Conservation (phyloP, 2,888 invertebrate species). For the Schizaphis graminum region DNA sequence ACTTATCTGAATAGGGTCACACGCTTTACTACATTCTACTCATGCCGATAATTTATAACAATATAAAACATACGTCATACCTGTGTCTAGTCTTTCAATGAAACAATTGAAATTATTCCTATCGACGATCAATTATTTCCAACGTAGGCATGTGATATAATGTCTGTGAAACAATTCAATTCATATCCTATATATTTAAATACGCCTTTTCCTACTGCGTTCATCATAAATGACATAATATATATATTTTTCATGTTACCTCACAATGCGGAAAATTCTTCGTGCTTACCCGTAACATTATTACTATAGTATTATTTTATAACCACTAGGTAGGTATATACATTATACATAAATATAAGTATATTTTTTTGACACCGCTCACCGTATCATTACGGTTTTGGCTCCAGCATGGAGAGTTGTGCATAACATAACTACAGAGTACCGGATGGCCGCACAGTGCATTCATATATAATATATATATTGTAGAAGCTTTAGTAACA, state of each 20-base stretch:
- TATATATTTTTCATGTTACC: constrained; percentile 42
- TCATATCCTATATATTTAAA: constrained; percentile 5
- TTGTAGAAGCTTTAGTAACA: neutral
- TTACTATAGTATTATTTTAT: constrained; percentile 44
- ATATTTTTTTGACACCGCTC: constrained; percentile 23
- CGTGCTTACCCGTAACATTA: constrained; percentile 17
- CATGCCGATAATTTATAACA: neutral
- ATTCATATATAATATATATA: neutral
- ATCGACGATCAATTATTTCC: neutral
- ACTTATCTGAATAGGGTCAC: neutral
- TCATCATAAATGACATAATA: constrained; percentile 51
- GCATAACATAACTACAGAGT: constrained; percentile 4
- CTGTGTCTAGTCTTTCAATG: neutral
- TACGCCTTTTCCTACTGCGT: constrained; percentile 1
- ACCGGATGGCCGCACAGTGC: neutral
- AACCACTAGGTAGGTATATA: constrained; percentile 10
- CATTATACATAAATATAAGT: neutral
- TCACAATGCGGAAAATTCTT: constrained; percentile 62
- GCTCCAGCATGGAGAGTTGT: neutral
- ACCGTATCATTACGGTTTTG: constrained; percentile 61
- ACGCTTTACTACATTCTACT: neutral
- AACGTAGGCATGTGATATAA: neutral
- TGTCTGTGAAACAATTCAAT: neutral
- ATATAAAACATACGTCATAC: neutral
- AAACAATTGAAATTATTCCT: neutral